Evolutionary conservation across 1,140 invertebrate genomes (phyloP), one percentile per base, ranked within the genome.

Genomic region (Apis laboriosa): DNA sequence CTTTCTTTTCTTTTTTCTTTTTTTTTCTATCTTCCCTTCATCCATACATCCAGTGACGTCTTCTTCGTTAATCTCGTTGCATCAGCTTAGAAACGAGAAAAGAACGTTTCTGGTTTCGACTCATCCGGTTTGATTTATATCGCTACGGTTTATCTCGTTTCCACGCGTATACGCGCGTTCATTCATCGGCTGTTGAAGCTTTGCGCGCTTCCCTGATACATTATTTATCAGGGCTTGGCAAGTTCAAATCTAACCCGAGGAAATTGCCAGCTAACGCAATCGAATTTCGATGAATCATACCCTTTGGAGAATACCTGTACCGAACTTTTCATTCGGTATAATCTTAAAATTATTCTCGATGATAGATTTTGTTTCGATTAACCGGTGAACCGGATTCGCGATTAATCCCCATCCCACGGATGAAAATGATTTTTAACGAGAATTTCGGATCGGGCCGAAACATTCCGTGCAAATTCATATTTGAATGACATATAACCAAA

Each of bases 81-180:
- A 75, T 58, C 61, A 75, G 71, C 28, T n/a, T 17, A 58, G 71
- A 58, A 75, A 70, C 70, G 78, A 24, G 43, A 11, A n/a, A 63
- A 43, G 34, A 7, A 58, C 87, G 83, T 78, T 86, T 84, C 85
- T 84, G 73, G 82, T 84, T 77, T 77, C 77, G 86, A 70, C 78
- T 75, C 86, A 84, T 80, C 74, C 77, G 77, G 74, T 61, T 76
- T 86, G 85, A 76, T 87, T 88, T 88, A 88, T 86, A 88, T 87
- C 83, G 73, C 77, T 78, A 87, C 85, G 84, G 86, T 84, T 87
- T 84, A 77, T 67, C 58, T 64, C 71, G 84, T 81, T 84, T 81
- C 75, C 80, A 56, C 77, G 72, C 66, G 70, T 70, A 72, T 68
- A 75, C 86, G 51, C 74, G 51, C 85, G 77, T 80, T 77, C 82